Percentiles rank a stretch among this genome's conserved stretches.
Conservation (phyloP, 2,888 invertebrate genomes). For the Sicus ferrugineus region DNA sequence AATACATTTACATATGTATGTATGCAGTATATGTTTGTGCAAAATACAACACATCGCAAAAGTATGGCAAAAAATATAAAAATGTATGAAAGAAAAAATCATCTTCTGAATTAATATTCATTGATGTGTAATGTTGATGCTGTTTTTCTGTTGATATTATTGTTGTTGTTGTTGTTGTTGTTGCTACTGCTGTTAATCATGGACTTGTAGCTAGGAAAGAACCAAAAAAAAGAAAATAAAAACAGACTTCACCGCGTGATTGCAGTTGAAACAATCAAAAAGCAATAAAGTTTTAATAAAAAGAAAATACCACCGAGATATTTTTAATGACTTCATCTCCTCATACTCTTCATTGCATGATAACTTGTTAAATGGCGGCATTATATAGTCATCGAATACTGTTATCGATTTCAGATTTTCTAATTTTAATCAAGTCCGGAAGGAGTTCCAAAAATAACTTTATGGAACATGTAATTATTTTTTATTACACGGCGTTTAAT, state of each 20-base stretch:
- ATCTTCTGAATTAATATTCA: conserved; percentile 1
- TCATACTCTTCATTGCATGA: too few relatives aligned
- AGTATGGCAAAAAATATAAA: neutral
- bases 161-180: neutral
- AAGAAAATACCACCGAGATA: too few relatives aligned
- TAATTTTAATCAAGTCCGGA: too few relatives aligned
- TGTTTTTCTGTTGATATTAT: neutral
- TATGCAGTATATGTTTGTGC: neutral
- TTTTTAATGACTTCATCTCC: too few relatives aligned
- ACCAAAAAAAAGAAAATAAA: neutral
- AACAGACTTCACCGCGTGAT: too few relatives aligned
- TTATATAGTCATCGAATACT: too few relatives aligned
- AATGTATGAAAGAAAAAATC: neutral
- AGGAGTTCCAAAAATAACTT: too few relatives aligned
- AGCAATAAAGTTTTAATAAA: neutral
- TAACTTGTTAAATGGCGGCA: too few relatives aligned
- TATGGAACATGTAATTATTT: too few relatives aligned
- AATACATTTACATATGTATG: too few relatives aligned
- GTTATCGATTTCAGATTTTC: too few relatives aligned
- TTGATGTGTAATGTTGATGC: neutral
- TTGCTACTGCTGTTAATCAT: neutral
- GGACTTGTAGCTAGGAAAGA: neutral
- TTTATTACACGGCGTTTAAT: too few relatives aligned
- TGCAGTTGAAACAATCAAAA: neutral
- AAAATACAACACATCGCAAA: neutral